Conservation (phyloP, 2,113 vertebrate species). For the Dasypus novemcinctus region DNA sequence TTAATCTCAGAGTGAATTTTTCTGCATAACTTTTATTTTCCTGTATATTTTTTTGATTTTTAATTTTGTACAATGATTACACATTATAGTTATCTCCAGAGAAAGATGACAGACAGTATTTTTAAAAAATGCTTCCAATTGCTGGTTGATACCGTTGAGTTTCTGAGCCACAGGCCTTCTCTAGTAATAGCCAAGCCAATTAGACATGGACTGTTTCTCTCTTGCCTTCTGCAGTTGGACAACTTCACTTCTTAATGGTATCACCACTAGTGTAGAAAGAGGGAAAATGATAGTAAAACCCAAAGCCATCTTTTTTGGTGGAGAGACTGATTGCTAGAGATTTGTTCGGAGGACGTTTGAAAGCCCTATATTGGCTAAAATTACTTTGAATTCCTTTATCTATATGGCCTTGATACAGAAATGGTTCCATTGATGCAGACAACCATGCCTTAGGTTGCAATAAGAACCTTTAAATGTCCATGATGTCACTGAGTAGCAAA, state of each 20-base stretch:
- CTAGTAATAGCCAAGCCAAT: neutral
- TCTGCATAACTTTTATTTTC: neutral
- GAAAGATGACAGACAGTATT: neutral
- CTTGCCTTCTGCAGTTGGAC: neutral
- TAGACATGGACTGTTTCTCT: neutral
- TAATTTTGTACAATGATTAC: neutral
- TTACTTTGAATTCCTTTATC: slow-evolving; percentile 23
- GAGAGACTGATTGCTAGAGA: neutral
- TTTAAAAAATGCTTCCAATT: neutral
- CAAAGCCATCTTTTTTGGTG: neutral
- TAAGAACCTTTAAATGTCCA: neutral
- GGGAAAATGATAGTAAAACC: neutral
- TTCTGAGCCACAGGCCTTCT: neutral
- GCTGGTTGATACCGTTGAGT: neutral
- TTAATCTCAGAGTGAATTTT: neutral
- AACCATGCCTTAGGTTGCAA: neutral
- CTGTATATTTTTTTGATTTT: neutral
- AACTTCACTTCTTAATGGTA: neutral
- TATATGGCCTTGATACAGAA: neutral
- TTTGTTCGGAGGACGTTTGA: slow-evolving; percentile 20
- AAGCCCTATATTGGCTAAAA: neutral
- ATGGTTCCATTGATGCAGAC: neutral
- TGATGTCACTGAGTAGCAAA: neutral
- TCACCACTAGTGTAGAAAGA: neutral
- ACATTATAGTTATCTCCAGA: neutral